phyloP scores from a whole-genome alignment of 2,888 invertebrate species.

The Amblyjoppa proteus region DNA sequence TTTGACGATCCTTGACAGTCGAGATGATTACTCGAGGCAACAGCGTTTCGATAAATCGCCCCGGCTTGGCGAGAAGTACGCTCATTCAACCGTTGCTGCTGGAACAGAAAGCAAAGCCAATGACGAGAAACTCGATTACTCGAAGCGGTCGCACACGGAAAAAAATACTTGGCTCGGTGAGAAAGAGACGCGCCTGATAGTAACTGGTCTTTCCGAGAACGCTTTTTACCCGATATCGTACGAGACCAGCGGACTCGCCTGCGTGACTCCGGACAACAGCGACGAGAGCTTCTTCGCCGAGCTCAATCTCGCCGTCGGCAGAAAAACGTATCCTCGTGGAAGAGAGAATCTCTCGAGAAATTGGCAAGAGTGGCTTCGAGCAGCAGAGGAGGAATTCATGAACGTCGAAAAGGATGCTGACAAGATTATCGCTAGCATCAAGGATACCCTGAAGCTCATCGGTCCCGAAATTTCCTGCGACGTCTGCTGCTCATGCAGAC shows the following conservation, averaged over 20 bases:
- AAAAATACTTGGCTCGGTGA: slow-evolving; percentile 72
- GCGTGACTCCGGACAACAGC: slow-evolving; percentile 75
- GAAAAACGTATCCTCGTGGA: slow-evolving; percentile 74
- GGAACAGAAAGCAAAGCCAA: neutral
- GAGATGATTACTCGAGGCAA: neutral
- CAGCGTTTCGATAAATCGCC: neutral
- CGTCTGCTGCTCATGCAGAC: slow-evolving; percentile 79
- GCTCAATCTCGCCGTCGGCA: slow-evolving; percentile 34
- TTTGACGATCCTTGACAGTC: neutral
- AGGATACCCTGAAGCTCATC: slow-evolving; percentile 73
- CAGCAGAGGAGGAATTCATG: slow-evolving; percentile 77
- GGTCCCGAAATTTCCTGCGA: slow-evolving; percentile 76
- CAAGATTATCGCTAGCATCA: slow-evolving; percentile 74
- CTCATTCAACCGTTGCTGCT: neutral
- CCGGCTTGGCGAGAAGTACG: neutral
- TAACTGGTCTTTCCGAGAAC: slow-evolving; percentile 72
- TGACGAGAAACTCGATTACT: neutral
- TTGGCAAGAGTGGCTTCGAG: slow-evolving; percentile 79
- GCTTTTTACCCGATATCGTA: slow-evolving; percentile 71
- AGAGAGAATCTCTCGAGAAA: slow-evolving; percentile 79
- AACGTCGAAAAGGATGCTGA: slow-evolving; percentile 75
- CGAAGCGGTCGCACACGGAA: slow-evolving; percentile 10
- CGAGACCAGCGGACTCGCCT: slow-evolving; percentile 74
- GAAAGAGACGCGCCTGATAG: slow-evolving; percentile 72
- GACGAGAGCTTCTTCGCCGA: slow-evolving; percentile 76